Conservation (phyloP, 2,797 vertebrate species). For the Artibeus jamaicensis region DNA sequence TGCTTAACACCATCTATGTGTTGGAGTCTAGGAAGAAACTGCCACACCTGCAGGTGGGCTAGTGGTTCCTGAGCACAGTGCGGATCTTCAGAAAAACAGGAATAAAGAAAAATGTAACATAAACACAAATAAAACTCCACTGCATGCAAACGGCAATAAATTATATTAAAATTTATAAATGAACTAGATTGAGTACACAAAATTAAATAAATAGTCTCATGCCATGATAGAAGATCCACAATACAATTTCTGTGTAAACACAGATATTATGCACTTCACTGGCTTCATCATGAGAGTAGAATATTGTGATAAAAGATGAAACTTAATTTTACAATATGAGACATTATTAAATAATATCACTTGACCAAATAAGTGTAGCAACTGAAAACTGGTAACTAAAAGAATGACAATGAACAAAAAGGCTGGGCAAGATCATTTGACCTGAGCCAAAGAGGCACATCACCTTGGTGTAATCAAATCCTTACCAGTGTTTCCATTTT, state of each 20-base stretch:
- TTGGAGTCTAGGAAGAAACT: not conserved
- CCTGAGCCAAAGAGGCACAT: not conserved
- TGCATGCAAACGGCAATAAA: not conserved
- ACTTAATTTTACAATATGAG: not conserved
- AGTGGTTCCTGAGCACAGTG: accelerated
- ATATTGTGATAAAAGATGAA: not conserved
- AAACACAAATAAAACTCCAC: not conserved
- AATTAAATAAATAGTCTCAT: not conserved
- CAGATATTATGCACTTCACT: not conserved
- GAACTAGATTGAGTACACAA: not conserved
- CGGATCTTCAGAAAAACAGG: not conserved
- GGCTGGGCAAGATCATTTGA: not conserved
- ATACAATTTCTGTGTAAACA: not conserved
- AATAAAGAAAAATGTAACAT: not conserved
- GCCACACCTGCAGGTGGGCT: not conserved
- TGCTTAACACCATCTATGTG: not conserved
- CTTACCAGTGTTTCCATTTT: not conserved
- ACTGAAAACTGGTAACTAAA: not conserved
- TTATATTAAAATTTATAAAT: not conserved
- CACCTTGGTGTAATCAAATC: not conserved
- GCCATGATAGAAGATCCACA: not conserved
- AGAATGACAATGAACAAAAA: not conserved
- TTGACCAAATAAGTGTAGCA: not conserved
- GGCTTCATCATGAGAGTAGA: not conserved
- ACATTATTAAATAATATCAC: not conserved